Base-by-base conservation (phyloP, 2,888 invertebrate species). In the Himalopsyche anomala region DNA sequence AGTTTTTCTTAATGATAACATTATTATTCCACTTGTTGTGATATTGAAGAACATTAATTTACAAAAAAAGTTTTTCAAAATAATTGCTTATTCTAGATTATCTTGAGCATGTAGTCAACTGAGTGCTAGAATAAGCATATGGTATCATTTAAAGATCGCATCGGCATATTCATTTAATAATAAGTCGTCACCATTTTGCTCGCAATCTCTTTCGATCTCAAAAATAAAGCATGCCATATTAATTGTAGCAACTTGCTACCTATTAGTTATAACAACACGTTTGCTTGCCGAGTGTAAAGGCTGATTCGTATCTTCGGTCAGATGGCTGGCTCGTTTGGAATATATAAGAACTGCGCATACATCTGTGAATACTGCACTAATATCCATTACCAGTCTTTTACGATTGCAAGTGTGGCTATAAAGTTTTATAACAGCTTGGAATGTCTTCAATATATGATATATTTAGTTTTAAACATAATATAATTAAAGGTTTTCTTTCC, bases 191-290 rank as follows among this genome's bases (percentile, higher is more conserved):
- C 62, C 56, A 56, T 56, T 56, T 56, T 56, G 56, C 56, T 56
- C 6, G 56, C 56, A 56, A 56, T 56, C 19, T 62, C 62, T n/a
- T 62, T 19, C 62, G 28, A 62, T 62, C 62, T 62, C 28, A 62
- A 86, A 86, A 84, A 86, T 86, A 86, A 86, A 83, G 85, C 85
- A 86, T 86, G 79, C 83, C 56, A 80, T 62, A 62, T 62, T 62
- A 62, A 62, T 62, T 62, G 62, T 62, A 62, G 19, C 62, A 62
- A 62, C 62, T 62, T 62, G 62, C 62, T 62, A 62, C 62, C 85
- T 86, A 86, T 86, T 86, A 86, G 83, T 86, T 86, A 83, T 79
- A 55, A 83, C 85, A 83, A 80, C 56, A 80, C 80, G 55, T 28
- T 45, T 81, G 45, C 12, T 81, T 40, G 19, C 45, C 81, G 81